Conservation (phyloP, 1,140 invertebrate species). For the Eufriesea mexicana region DNA sequence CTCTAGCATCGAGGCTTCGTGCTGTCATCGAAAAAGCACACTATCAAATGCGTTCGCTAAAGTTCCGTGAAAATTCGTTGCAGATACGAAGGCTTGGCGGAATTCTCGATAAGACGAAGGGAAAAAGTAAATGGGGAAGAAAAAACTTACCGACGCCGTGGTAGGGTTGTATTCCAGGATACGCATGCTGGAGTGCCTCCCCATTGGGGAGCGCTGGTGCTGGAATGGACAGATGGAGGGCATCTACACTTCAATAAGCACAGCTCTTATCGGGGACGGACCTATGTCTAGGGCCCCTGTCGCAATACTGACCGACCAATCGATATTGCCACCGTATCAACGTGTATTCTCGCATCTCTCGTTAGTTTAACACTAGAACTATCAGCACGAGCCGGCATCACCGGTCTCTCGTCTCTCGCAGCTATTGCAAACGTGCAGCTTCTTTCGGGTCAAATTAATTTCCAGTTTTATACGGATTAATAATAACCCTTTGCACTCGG, state of each 20-base stretch:
- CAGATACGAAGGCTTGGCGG: constrained; percentile 44
- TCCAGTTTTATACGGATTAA: no score
- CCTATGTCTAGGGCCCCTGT: constrained; percentile 75
- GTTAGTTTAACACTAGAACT: neutral
- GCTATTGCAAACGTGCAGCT: no score
- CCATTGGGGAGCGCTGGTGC: constrained; percentile 94
- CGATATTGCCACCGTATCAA: constrained; percentile 43
- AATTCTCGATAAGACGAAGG: constrained; percentile 59
- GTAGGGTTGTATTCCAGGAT: constrained; percentile 94
- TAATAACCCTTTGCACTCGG: no score
- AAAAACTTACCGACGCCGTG: constrained; percentile 92
- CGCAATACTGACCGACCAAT: constrained; percentile 64
- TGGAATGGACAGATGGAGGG: constrained; percentile 90
- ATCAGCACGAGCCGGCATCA: no score
- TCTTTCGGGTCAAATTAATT: no score
- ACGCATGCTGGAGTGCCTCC: constrained; percentile 92
- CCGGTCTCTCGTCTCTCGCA: no score
- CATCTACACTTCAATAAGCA: constrained; percentile 85
- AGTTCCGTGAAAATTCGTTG: constrained; percentile 39
- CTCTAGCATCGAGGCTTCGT: neutral
- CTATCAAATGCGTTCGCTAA: constrained; percentile 33
- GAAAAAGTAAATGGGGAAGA: constrained; percentile 66
- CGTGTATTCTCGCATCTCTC: neutral
- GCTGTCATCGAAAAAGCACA: constrained; percentile 6
- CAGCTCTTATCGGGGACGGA: constrained; percentile 80